Conservation (phyloP, 1,140 invertebrate genomes). For the Nilaparvata lugens region DNA sequence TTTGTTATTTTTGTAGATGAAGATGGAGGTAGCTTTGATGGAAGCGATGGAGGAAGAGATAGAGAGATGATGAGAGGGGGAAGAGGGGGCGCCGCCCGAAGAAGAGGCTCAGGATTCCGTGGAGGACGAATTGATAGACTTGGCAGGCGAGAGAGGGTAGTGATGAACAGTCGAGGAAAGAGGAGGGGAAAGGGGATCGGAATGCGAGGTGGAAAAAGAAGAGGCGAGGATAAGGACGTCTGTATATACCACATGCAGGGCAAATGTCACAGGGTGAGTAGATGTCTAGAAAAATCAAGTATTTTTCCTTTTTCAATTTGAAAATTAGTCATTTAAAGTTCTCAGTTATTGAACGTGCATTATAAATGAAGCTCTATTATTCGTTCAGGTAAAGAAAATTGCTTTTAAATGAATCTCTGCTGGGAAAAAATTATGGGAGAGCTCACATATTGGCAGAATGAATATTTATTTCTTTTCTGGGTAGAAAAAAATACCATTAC, state of each 20-base stretch:
- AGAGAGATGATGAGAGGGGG: not conserved
- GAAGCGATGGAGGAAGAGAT: too few species aligned
- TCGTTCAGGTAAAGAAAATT: too few species aligned
- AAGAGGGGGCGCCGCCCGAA: not conserved
- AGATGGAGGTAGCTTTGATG: constrained; percentile 18
- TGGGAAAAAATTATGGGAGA: too few species aligned
- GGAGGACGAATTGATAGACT: not conserved
- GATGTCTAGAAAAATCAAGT: too few species aligned
- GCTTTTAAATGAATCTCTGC: too few species aligned
- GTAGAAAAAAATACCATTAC: too few species aligned
- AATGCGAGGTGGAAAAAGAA: constrained; percentile 32
- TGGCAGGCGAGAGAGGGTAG: constrained; percentile 17
- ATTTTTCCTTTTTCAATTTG: too few species aligned
- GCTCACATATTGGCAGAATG: too few species aligned
- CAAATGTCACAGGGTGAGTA: constrained; percentile 64
- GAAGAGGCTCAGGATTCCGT: constrained; percentile 5
- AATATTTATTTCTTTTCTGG: too few species aligned
- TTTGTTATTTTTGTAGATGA: constrained; percentile 1
- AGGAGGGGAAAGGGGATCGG: constrained; percentile 21
- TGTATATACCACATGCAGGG: constrained; percentile 82
- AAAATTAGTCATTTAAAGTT: too few species aligned
- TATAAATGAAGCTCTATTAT: too few species aligned
- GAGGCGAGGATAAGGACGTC: constrained; percentile 35
- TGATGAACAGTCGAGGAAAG: constrained; percentile 18
- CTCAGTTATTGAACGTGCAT: too few species aligned